Evolutionary conservation across 2,113 vertebrate genomes (phyloP), one percentile per base, ranked within the genome.

Genomic region (Rhadina sibilatrix): DNA sequence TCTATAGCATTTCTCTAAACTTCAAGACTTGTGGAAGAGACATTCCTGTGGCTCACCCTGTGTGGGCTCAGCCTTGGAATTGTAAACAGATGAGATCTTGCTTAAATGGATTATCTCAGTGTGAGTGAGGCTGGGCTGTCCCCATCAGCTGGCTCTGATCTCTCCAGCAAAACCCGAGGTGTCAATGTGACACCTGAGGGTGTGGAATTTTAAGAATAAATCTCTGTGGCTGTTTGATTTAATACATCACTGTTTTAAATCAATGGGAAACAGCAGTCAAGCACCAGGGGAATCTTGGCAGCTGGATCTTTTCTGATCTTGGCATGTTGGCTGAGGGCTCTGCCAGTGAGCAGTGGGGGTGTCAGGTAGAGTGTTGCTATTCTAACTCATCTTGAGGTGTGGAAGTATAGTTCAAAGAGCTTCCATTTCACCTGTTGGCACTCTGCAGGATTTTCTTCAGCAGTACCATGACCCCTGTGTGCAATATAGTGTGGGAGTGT

Each of bases 401-500:
- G 77, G 46, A n/a, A 82, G 23, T 9, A 9, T 57, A 31, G 71
- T n/a, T 54, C 57, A 60, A 3, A 57, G 35, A 70, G 46, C n/a
- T 21, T 83, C 49, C 12, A 1, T 71, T 56, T 27, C 42, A 49
- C n/a, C 44, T 31, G 21, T 42, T 76, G 70, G 47, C 18, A 6
- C 19, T 33, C 37, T 52, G 49, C 69, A 54, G 53, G 3, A 23
- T 50, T 61, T 68, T 56, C 31, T 86, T 10, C 35, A 16, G 77
- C 4, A 4, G 12, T 11, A 25, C 28, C 18, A 5, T 1, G 3
- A 28, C 53, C 46, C 25, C 15, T 69, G 14, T 52, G 40, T 53
- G 42, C 24, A 14, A 37, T 22, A 15, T 22, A 24, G 3, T 17
- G 0, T 12, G 46, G 4, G 6, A 12, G 12, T 3, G 28, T 38